Evolutionary conservation across 2,113 vertebrate genomes (phyloP), one percentile per base, ranked within the genome.

Genomic region (Phaethon lepturus): DNA sequence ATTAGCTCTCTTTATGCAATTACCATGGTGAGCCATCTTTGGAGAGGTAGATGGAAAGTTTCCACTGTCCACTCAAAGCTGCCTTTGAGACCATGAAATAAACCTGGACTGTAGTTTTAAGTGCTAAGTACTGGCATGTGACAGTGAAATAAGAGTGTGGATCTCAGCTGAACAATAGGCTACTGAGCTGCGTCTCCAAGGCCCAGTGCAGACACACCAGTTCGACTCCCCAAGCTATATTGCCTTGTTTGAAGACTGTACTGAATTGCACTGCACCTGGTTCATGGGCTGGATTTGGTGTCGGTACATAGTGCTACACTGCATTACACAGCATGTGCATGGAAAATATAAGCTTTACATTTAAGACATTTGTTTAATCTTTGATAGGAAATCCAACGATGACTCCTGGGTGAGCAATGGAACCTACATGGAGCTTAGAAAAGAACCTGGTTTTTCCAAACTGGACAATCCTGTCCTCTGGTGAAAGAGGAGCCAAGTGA

Each of bases 371-470:
- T 85, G 13, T 96, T 96, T 88, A 31, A n/a, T 97, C 67, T 97
- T 95, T 91, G 62, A 85, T 96, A 99, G 99, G 97, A 99, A 99
- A 98, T 99, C 99, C 73, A 98, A 26, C 0, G 98, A 99, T 38
- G 99, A 99, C 44, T 98, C 98, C 26, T 99, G 99, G 99, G 98
- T 99, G 95, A 99, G 99, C 98, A 99, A 99, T 66, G 98, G 98
- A 96, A 99, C 98, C 8, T 99, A 99, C 97, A 99, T 99, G 99
- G 98, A 99, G 83, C 98, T 99, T 94, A 98, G 99, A 68, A 99
- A 98, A 97, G 98, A 99, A 33, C 98, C 98, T 71, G 99, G 98
- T 63, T 99, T 99, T 96, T 97, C 97, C 96, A 99, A 98, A 96
- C 77, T 99, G 90, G 99, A 99, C 92, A 99, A 97, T 88, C 99